Evolutionary conservation across 1,140 invertebrate genomes (phyloP).

Genomic region (Drosophila bipectinata): DNA sequence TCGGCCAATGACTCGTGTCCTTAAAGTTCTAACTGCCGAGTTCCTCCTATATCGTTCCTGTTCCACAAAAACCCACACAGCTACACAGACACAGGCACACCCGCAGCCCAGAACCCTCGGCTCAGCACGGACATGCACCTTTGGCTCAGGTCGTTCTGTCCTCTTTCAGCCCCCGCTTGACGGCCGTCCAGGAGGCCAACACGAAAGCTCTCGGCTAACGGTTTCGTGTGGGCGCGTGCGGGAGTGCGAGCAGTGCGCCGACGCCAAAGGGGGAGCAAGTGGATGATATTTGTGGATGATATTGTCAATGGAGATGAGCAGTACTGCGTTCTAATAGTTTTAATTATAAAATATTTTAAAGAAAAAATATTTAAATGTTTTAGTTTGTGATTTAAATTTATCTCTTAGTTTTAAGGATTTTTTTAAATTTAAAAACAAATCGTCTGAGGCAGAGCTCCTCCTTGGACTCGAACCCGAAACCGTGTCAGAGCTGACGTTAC

Average conservation of each 20-base stretch:
- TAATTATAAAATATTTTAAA: no score
- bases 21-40: neutral
- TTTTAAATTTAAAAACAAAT: no score
- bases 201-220: neutral
- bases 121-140: slow-evolving; percentile 2
- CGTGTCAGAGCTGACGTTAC: slow-evolving; percentile 12
- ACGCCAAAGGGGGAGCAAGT: slow-evolving; percentile 18
- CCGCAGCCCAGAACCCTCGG: neutral
- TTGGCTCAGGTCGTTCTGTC: slow-evolving; percentile 14
- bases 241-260: slow-evolving; percentile 20
- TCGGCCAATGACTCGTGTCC: slow-evolving; percentile 55
- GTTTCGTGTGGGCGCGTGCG: slow-evolving; percentile 10
- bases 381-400: no score
- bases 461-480: neutral
- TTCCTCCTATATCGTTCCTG: neutral
- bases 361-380: no score
- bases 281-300: slow-evolving; percentile 35
- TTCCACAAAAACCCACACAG: slow-evolving; percentile 17
- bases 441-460: no score
- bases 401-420: no score
- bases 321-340: no score
- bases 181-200: neutral
- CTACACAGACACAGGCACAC: slow-evolving; percentile 1
- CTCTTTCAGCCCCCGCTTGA: no score
- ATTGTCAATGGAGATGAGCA: slow-evolving; percentile 27